Conservation (phyloP, 2,888 invertebrate genomes). For the Euzetes globulus region DNA sequence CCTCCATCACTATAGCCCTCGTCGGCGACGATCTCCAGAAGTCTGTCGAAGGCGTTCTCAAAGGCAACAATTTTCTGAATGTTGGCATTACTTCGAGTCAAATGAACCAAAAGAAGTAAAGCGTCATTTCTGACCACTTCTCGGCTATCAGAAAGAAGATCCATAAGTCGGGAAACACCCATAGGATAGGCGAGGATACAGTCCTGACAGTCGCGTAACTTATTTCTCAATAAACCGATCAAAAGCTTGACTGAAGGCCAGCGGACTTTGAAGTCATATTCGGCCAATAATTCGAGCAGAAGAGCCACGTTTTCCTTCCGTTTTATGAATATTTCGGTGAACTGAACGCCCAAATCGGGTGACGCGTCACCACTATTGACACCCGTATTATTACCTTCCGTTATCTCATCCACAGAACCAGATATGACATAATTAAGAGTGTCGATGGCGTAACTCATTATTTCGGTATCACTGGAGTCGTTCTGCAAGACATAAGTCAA, state of each 20-base stretch:
- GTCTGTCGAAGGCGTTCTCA: constrained; percentile 92
- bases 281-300: constrained; percentile 72
- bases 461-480: constrained; percentile 83
- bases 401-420: constrained; percentile 35
- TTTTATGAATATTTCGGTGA: constrained; percentile 95
- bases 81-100: constrained; percentile 90
- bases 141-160: constrained; percentile 80
- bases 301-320: constrained; percentile 72
- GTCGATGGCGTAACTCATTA: constrained; percentile 81
- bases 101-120: constrained; percentile 74
- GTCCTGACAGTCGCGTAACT: constrained; percentile 55
- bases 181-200: constrained; percentile 56
- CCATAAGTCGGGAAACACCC: constrained; percentile 96
- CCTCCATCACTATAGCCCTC: constrained; percentile 92
- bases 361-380: constrained; percentile 18
- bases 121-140: constrained; percentile 95
- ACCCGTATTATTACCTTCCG: neutral
- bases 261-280: constrained; percentile 88
- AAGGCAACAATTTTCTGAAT: constrained; percentile 99
- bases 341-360: constrained; percentile 66
- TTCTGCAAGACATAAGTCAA: constrained; percentile 66
- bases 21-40: constrained; percentile 82
- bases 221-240: constrained; percentile 73
- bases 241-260: constrained; percentile 82
- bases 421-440: constrained; percentile 83